Evolutionary conservation across 2,888 invertebrate genomes (phyloP).

Genomic region (Cabera pusaria): DNA sequence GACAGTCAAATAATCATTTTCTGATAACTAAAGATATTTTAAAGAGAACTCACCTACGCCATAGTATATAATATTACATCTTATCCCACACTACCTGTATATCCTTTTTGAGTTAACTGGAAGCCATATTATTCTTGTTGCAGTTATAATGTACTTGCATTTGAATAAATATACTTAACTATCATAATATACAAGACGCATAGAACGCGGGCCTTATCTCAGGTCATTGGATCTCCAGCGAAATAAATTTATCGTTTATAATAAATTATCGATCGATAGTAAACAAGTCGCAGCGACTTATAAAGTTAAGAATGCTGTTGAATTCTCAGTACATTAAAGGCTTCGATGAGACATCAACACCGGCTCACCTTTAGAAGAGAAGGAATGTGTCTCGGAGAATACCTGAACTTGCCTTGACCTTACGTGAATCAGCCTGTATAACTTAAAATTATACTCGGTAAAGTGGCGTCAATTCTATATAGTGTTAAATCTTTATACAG

Average conservation of each 20-base stretch:
- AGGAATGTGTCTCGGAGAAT: constrained; percentile 38
- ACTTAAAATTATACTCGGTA: constrained; percentile 18
- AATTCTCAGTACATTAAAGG: constrained; percentile 24
- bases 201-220: too few relatives aligned
- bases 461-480: too few relatives aligned
- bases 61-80: too few relatives aligned
- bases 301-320: constrained; percentile 16
- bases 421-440: constrained; percentile 29
- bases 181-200: too few relatives aligned
- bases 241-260: constrained; percentile 4
- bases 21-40: too few relatives aligned
- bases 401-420: constrained; percentile 42
- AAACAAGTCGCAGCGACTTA: constrained; percentile 2
- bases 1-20: not conserved
- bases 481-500: too few relatives aligned
- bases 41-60: too few relatives aligned
- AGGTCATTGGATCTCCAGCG: constrained; percentile 10
- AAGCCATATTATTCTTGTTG: too few relatives aligned
- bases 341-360: constrained; percentile 42
- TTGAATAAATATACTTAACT: too few relatives aligned
- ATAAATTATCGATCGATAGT: constrained; percentile 4
- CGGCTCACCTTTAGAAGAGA: constrained; percentile 48
- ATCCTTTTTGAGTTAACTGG: too few relatives aligned
- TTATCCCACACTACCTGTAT: too few relatives aligned
- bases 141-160: too few relatives aligned